These are phyloP conservation scores for Peromyscus nudipes DNA, from an alignment of 2,797 vertebrate genomes.

Conservation along the genomic window DNA sequence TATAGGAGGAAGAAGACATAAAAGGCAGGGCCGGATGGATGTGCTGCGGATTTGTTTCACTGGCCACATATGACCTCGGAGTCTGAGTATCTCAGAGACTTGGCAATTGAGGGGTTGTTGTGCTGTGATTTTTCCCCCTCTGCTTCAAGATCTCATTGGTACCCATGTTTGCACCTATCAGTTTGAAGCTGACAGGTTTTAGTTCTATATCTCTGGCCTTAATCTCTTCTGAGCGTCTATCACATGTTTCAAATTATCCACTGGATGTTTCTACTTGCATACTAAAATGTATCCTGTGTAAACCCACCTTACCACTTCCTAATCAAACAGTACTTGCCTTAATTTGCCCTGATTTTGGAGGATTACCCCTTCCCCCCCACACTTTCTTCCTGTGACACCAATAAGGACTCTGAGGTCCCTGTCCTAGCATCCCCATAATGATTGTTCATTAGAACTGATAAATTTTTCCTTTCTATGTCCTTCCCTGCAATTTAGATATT, in stretches of 20 bases:
- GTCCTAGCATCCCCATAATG: not conserved
- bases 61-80: fast-evolving
- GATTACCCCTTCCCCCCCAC: fast-evolving
- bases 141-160: not conserved
- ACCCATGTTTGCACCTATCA: not conserved
- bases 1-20: not conserved
- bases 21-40: not conserved
- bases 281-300: not conserved
- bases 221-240: conserved; percentile 7
- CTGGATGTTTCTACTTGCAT: conserved; percentile 6
- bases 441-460: not conserved
- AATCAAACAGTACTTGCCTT: not conserved
- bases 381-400: not conserved
- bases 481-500: not conserved
- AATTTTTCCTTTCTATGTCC: not conserved
- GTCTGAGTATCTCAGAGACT: not conserved
- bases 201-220: not conserved
- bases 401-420: not conserved
- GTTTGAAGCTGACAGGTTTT: not conserved
- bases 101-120: not conserved
- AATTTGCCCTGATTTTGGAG: conserved; percentile 38
- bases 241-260: conserved; percentile 46
- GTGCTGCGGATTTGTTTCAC: not conserved
- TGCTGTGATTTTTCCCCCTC: not conserved
- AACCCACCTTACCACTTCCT: not conserved